Evolutionary conservation across 2,113 vertebrate genomes (phyloP).

Genomic region (Noturus placidus): DNA sequence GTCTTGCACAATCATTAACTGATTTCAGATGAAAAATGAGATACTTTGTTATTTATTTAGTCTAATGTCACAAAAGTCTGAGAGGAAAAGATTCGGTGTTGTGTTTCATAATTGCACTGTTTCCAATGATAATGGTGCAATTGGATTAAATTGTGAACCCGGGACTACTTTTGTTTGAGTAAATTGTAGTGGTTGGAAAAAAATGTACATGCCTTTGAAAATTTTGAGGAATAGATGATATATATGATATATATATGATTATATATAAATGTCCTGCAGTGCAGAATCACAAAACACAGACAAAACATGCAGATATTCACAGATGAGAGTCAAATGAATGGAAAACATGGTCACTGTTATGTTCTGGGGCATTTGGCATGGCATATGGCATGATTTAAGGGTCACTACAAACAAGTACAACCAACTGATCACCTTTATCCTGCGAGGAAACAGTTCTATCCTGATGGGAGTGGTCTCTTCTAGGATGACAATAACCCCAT

Average conservation of each 20-base stretch:
- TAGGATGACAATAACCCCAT: not conserved
- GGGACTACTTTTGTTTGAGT: slow-evolving; percentile 12
- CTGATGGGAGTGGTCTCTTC: not conserved
- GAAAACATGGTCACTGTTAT: not conserved
- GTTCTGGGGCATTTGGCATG: not conserved
- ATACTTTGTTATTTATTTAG: not conserved
- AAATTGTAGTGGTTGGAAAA: slow-evolving; percentile 4
- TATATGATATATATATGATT: too few species aligned
- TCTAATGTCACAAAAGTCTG: slow-evolving; percentile 13
- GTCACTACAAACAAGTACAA: not conserved
- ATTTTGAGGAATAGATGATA: not conserved
- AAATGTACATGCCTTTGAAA: not conserved
- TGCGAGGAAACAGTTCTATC: not conserved
- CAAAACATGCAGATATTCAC: not conserved
- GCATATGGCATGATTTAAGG: too few species aligned
- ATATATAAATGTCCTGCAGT: not conserved
- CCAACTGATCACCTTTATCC: not conserved
- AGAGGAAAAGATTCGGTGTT: slow-evolving; percentile 3
- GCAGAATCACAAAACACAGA: not conserved
- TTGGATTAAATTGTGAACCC: slow-evolving; percentile 19
- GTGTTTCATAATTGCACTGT: slow-evolving; percentile 17
- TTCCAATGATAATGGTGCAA: slow-evolving; percentile 20
- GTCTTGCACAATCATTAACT: not conserved
- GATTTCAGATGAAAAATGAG: not conserved
- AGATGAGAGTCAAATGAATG: not conserved